Evolutionary conservation across 2,113 vertebrate genomes (phyloP).

Genomic region (Balaenoptera acutorostrata): DNA sequence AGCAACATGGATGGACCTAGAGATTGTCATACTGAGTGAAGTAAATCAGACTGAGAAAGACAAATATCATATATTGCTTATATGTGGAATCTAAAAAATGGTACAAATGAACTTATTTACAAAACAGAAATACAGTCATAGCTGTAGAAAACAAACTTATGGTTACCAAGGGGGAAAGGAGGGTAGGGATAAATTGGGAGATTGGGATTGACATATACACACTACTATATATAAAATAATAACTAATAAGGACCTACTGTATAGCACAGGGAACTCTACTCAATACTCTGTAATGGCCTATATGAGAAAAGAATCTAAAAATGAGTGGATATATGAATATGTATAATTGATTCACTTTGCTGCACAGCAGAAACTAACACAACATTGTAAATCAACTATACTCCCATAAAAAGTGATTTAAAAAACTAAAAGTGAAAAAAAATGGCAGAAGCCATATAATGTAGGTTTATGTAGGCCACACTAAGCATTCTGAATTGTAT

Average conservation of each 20-base stretch:
- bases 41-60: not conserved
- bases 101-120: not conserved
- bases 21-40: not conserved
- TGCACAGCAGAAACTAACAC: not conserved
- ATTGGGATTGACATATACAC: not conserved
- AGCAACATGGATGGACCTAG: not conserved
- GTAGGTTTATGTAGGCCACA: fast-evolving
- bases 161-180: not conserved
- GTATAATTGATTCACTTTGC: not conserved
- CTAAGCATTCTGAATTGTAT: not conserved
- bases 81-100: not conserved
- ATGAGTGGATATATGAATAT: not conserved
- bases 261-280: not conserved
- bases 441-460: not conserved
- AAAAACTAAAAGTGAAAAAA: not conserved
- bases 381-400: not conserved
- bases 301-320: not conserved
- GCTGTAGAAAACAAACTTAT: not conserved
- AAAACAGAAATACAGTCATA: not conserved
- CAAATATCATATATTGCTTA: not conserved
- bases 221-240: not conserved
- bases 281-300: not conserved
- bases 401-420: not conserved
- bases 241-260: not conserved
- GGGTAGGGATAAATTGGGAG: not conserved